A percentile compares a stretch with the other conserved stretches of the same genome.
Evolutionary conservation across 2,113 vertebrate species (phyloP).

Genomic region (Neoarius graeffei): DNA sequence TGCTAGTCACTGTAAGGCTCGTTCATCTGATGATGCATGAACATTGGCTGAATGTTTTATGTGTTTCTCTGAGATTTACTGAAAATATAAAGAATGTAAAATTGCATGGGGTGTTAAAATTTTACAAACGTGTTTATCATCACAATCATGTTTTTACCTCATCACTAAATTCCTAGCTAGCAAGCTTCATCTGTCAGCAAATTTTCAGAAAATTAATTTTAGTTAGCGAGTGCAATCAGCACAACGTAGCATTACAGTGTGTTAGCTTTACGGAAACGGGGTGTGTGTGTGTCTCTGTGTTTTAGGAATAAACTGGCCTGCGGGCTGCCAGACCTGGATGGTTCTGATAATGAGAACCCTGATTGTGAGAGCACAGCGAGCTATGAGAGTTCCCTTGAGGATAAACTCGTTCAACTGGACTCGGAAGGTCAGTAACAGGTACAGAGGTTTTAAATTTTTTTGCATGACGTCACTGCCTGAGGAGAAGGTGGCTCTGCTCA

Average conservation of each 20-base stretch:
- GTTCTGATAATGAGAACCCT: constrained; percentile 85
- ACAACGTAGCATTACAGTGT: background rate
- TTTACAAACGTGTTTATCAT: background rate
- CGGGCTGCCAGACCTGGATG: constrained; percentile 84
- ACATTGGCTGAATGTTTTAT: background rate
- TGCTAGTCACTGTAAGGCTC: background rate
- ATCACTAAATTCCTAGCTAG: background rate
- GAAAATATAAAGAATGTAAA: background rate
- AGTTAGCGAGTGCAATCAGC: background rate
- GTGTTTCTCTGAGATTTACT: background rate
- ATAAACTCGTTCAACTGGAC: constrained; percentile 66
- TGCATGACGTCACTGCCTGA: background rate
- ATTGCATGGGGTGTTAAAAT: background rate
- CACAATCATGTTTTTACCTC: background rate
- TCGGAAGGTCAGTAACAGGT: constrained; percentile 92
- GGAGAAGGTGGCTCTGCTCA: background rate
- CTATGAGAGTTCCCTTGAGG: constrained; percentile 84
- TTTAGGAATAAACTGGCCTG: constrained; percentile 85
- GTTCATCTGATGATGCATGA: background rate
- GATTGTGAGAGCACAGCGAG: constrained; percentile 84
- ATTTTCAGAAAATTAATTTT: background rate
- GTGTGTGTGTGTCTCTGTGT: background rate
- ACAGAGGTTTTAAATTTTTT: constrained; percentile 2
- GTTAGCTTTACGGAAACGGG: background rate
- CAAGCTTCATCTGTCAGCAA: background rate